Conservation (phyloP, 2,797 vertebrate genomes). For the Trichosurus vulpecula region DNA sequence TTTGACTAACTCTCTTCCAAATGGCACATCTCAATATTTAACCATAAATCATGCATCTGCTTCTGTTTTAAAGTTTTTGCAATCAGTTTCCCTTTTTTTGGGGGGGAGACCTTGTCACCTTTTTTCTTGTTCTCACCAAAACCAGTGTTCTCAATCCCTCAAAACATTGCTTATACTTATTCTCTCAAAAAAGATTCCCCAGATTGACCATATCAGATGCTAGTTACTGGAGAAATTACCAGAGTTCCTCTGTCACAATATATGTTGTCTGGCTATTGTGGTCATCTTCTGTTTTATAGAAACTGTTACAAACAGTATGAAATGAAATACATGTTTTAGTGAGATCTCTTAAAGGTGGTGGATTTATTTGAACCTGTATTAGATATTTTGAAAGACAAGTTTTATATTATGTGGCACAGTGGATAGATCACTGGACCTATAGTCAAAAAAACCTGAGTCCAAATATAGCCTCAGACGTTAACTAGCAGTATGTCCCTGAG, state of each 20-base stretch:
- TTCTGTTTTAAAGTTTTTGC: not conserved
- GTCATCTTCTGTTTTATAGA: not conserved
- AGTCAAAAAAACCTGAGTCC: not conserved
- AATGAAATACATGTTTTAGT: not conserved
- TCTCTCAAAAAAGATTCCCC: not conserved
- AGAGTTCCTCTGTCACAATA: not conserved
- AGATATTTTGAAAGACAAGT: conserved; percentile 51
- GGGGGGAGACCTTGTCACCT: not conserved
- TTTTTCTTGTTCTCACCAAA: not conserved
- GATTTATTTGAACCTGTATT: conserved; percentile 47
- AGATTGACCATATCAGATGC: not conserved
- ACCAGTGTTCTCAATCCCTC: not conserved
- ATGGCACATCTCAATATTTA: not conserved
- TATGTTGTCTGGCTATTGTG: not conserved
- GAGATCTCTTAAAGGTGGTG: conserved; percentile 32
- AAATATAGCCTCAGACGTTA: not conserved
- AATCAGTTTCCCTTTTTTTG: not conserved
- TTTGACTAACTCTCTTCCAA: not conserved
- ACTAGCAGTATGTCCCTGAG: not conserved
- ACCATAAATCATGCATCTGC: not conserved
- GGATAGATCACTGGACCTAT: not conserved
- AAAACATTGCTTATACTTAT: not conserved
- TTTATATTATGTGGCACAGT: not conserved
- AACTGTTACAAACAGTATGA: not conserved
- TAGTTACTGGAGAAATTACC: not conserved